Conservation (phyloP, 1,140 invertebrate genomes). For the Ceratoteleas bidentatus region DNA sequence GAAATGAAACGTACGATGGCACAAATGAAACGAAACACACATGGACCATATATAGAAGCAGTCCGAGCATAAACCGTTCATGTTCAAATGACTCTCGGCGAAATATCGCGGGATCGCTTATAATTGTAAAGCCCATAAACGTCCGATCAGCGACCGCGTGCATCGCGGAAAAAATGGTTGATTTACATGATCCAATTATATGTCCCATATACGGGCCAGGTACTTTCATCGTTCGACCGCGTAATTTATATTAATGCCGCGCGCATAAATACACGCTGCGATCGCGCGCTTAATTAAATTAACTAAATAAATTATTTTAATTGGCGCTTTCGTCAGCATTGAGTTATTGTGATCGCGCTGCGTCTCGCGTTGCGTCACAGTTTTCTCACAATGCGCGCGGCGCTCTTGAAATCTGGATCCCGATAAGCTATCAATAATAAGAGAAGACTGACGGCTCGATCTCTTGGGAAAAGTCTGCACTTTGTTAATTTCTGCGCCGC, state of each 20-base stretch:
- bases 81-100: too few relatives aligned
- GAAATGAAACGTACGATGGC: too few relatives aligned
- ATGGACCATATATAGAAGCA: too few relatives aligned
- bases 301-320: slow-evolving; percentile 28
- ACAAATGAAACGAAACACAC: too few relatives aligned
- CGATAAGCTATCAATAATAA: slow-evolving; percentile 31
- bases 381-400: slow-evolving; percentile 37
- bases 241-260: too few relatives aligned
- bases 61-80: too few relatives aligned
- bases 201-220: slow-evolving; percentile 1
- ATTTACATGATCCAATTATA: background rate
- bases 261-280: too few relatives aligned
- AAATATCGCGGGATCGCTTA: too few relatives aligned
- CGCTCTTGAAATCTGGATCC: slow-evolving; percentile 20
- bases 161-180: background rate
- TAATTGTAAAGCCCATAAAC: too few relatives aligned
- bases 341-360: slow-evolving; percentile 17
- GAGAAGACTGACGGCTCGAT: slow-evolving; percentile 25
- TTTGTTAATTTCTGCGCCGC: slow-evolving; percentile 43
- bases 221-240: slow-evolving; percentile 5
- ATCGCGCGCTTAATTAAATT: slow-evolving; percentile 20
- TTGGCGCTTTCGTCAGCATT: slow-evolving; percentile 18
- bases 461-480: slow-evolving; percentile 49
- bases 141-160: too few relatives aligned
- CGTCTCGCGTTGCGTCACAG: slow-evolving; percentile 18